Evolutionary conservation across 2,113 vertebrate genomes (phyloP).

Genomic region (Hippocampus abdominalis): DNA sequence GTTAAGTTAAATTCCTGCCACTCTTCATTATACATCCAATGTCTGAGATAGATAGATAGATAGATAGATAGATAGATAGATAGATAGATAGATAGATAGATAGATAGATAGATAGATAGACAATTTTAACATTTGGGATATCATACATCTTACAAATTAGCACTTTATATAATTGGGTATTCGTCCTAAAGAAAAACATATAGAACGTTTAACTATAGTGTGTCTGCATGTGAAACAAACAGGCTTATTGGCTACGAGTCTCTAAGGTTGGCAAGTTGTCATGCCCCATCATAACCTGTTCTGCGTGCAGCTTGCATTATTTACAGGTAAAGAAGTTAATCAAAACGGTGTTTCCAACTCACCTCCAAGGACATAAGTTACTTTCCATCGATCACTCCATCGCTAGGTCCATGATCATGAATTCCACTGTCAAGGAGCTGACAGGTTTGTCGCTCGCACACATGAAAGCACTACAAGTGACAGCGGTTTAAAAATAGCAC

Average conservation of each 20-base stretch:
- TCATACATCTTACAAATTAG: not conserved
- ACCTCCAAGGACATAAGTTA: slow-evolving; percentile 15
- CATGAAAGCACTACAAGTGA: slow-evolving; percentile 4
- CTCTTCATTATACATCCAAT: not conserved
- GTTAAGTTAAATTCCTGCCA: not conserved
- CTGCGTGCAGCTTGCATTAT: not conserved
- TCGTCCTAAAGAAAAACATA: not conserved
- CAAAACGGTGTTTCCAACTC: slow-evolving; percentile 3
- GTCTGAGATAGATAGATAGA: no score
- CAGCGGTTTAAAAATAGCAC: not conserved
- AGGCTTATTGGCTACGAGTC: not conserved
- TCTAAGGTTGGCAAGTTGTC: not conserved
- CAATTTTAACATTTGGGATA: not conserved
- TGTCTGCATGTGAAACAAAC: no score
- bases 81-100: no score
- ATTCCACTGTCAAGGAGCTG: slow-evolving; percentile 1
- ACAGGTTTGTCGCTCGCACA: slow-evolving; percentile 9
- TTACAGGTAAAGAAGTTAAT: not conserved
- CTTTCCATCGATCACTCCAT: slow-evolving; percentile 4
- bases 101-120: no score
- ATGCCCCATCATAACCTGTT: not conserved
- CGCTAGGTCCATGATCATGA: slow-evolving; percentile 10
- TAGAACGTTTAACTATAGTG: not conserved
- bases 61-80: no score
- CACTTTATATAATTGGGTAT: not conserved